Base-by-base conservation (phyloP, 2,113 vertebrate species). In the Melierax canorus region DNA sequence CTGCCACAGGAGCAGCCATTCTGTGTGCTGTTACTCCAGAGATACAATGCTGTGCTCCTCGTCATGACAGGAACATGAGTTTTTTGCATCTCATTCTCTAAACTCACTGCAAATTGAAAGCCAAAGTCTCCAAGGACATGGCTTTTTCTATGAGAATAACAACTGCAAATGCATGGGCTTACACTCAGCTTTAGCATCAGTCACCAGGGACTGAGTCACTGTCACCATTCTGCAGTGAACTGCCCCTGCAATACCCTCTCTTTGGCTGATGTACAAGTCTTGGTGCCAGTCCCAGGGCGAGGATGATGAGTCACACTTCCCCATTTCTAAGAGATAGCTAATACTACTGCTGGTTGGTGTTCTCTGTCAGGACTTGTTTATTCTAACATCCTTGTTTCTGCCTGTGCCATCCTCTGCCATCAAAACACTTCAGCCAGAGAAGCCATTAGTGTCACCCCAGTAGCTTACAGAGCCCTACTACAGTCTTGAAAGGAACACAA, bases 41-140 rank as follows among this genome's bases (percentile, higher is more conserved):
- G 16, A 6, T 16, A 8, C 8, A 32, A 8, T 1, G 0, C 17
- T 20, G 48, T 8, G 38, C 23, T 93, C 17, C 41, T 8, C 9
- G 9, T 69, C 41, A 53, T 41, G 50, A 5, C 29, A 75, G 22
- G 6, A 15, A 62, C 30, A 4, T 3, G 21, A 36, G 8, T 11
- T 91, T 72, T 39, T 60, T 62, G 13, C 10, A 41, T 36, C 8
- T 67, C 43, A 15, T 30, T 48, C 55, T 38, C 30, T 63, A 66
- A 50, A 16, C 48, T 11, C 21, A 68, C n/a, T 46, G n/a, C 32
- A 87, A 20, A 56, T 10, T 72, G 27, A n/a, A 79, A 80, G 12
- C 26, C 24, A 27, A 41, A 55, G 5, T 24, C 32, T 50, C 46
- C 20, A 15, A 83, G 26, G 18, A 38, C 23, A 41, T 14, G 24